These are phyloP conservation scores for Lucilia sericata DNA, from an alignment of 1,140 invertebrate species.

Conservation along the genomic window DNA sequence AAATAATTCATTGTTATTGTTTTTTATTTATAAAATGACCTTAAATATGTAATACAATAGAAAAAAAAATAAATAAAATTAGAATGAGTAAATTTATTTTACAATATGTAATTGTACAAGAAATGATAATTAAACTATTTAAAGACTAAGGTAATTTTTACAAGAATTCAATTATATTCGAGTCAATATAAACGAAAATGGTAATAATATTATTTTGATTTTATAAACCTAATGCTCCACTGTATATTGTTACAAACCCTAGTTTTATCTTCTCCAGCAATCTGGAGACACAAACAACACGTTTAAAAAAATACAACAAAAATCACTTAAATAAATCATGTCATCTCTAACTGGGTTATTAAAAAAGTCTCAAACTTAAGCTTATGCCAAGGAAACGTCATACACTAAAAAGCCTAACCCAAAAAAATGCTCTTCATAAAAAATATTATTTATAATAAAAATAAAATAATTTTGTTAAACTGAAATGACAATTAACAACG, in stretches of 20 bases:
- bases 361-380: background rate
- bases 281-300: background rate
- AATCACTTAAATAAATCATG: background rate
- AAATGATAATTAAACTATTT: too few relatives aligned
- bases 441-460: too few relatives aligned
- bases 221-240: background rate
- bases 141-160: too few relatives aligned
- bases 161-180: too few relatives aligned
- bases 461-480: background rate
- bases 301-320: background rate
- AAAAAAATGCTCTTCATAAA: background rate
- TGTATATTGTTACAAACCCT: background rate
- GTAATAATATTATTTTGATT: too few relatives aligned
- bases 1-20: too few relatives aligned
- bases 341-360: background rate
- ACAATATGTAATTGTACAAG: too few relatives aligned
- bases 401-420: background rate
- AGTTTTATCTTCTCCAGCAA: background rate
- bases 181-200: too few relatives aligned
- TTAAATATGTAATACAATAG: too few relatives aligned
- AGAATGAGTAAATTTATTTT: too few relatives aligned
- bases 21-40: too few relatives aligned
- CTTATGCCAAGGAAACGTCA: background rate
- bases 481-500: background rate
- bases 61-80: too few relatives aligned